phyloP scores from a whole-genome alignment of 2,113 vertebrate genomes.

The Holacanthus passer region DNA sequence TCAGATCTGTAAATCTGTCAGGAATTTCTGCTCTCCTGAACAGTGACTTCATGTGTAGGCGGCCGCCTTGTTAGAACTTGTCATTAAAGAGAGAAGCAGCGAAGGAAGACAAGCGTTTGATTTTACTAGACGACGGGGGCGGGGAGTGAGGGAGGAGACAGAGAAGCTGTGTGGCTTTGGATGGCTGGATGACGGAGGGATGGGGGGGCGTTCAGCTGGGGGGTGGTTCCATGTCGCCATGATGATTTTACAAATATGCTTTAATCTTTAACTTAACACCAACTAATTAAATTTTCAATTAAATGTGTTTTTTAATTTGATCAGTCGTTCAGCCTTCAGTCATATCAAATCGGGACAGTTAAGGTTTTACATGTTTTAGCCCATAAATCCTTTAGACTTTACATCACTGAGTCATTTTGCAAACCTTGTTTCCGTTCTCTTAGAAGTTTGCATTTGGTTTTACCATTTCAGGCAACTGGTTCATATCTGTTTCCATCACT shows the following conservation, averaged over 20 bases:
- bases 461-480: no score
- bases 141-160: slow-evolving; percentile 17
- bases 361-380: neutral
- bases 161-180: slow-evolving; percentile 45
- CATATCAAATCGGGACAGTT: no score
- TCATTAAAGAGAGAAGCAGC: slow-evolving; percentile 18
- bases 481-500: neutral
- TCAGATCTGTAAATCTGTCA: slow-evolving; percentile 16
- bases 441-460: no score
- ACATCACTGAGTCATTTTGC: no score
- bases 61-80: slow-evolving; percentile 49
- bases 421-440: no score
- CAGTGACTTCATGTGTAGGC: slow-evolving; percentile 34
- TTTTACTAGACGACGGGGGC: slow-evolving; percentile 25
- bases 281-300: no score
- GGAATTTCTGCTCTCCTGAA: slow-evolving; percentile 17
- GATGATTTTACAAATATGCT: slow-evolving; percentile 8
- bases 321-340: no score
- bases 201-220: neutral
- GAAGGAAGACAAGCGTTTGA: slow-evolving; percentile 31
- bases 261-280: neutral
- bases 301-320: no score
- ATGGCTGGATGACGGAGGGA: slow-evolving; percentile 19
- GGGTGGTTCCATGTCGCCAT: neutral
- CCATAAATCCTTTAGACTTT: no score